Conservation (phyloP, 1,140 invertebrate species). For the Drosophila kanapiae region DNA sequence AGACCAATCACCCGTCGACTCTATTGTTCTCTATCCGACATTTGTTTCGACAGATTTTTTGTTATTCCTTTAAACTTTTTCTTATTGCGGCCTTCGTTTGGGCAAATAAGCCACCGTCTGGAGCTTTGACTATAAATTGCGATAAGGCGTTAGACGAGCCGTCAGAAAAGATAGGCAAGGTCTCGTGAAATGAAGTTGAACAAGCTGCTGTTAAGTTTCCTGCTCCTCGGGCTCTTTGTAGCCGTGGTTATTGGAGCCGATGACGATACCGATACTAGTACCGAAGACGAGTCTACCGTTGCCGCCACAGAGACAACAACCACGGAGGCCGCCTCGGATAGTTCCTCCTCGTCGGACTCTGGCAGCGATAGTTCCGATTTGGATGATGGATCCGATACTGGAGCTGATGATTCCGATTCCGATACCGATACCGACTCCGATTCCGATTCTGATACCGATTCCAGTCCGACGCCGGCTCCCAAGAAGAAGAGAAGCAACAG, state of each 20-base stretch:
- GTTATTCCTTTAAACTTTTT: not conserved
- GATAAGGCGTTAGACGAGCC: not conserved
- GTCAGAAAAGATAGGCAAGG: slow-evolving; percentile 28
- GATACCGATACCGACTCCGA: not conserved
- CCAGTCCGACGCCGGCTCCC: not conserved
- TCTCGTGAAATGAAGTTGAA: slow-evolving; percentile 55
- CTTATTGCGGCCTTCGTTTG: slow-evolving; percentile 22
- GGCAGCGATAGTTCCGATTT: not conserved
- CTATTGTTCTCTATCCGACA: slow-evolving; percentile 4
- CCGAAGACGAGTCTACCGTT: not conserved
- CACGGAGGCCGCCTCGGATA: not conserved
- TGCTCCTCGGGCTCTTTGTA: slow-evolving; percentile 38
- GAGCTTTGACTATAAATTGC: slow-evolving; percentile 54
- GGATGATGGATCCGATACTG: slow-evolving; percentile 2
- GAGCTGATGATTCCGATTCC: not conserved
- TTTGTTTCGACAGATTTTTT: slow-evolving; percentile 21
- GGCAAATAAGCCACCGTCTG: slow-evolving; percentile 16
- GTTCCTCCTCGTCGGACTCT: not conserved
- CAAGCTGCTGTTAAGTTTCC: slow-evolving; percentile 41
- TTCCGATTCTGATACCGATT: not conserved
- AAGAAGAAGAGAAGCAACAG: not conserved
- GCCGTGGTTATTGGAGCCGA: slow-evolving; percentile 16
- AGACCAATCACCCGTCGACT: slow-evolving; percentile 7
- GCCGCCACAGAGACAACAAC: not conserved
- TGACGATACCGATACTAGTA: not conserved